Evolutionary conservation across 2,113 vertebrate genomes (phyloP).

Genomic region (Xiphias gladius): DNA sequence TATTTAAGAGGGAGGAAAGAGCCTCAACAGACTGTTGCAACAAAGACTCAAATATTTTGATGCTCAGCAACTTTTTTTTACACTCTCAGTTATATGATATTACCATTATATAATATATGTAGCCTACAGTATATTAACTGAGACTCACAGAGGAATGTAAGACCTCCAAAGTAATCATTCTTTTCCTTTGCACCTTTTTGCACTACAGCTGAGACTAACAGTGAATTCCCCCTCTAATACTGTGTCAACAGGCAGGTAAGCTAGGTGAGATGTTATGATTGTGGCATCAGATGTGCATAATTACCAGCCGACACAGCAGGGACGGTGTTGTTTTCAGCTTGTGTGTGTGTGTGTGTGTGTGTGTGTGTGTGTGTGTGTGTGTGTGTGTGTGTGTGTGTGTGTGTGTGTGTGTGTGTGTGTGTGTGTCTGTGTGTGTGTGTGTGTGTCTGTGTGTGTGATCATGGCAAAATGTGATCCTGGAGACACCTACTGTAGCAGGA

Average conservation of each 20-base stretch:
- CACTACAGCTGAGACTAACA: neutral
- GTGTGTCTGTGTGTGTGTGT: too few relatives aligned
- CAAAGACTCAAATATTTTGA: neutral
- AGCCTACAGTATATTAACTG: neutral
- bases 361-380: too few relatives aligned
- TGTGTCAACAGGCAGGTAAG: neutral
- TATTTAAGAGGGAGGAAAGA: neutral
- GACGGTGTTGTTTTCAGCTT: too few relatives aligned
- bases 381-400: too few relatives aligned
- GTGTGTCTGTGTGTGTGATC: too few relatives aligned
- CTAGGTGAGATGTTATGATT: neutral
- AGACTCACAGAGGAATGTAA: neutral
- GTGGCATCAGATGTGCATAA: neutral
- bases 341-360: too few relatives aligned
- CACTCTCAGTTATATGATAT: neutral
- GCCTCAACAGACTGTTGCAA: neutral
- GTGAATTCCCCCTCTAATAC: neutral
- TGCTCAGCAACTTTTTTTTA: neutral
- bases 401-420: too few relatives aligned
- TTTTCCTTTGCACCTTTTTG: neutral
- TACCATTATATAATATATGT: neutral
- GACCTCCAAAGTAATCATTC: neutral
- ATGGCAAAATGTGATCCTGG: too few relatives aligned
- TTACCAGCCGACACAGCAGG: too few relatives aligned
- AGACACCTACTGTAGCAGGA: too few relatives aligned